Conservation (phyloP, 2,113 vertebrate genomes). For the Oncorhynchus kisutch region DNA sequence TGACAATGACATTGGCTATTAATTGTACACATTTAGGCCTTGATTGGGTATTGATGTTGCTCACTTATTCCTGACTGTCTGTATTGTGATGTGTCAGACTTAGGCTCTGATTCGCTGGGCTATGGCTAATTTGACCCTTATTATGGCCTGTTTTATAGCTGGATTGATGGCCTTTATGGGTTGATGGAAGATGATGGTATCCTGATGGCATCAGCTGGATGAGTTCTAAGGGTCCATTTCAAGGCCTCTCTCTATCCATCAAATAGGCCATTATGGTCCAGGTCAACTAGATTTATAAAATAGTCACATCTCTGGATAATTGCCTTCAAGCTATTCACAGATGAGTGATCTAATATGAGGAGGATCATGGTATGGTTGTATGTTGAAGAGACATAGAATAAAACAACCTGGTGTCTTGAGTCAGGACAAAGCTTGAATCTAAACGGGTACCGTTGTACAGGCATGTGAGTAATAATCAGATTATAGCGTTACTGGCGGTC, state of each 20-base stretch:
- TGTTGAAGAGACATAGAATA: not conserved
- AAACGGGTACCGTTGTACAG: too few relatives aligned
- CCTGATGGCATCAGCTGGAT: not conserved
- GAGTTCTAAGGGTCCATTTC: not conserved
- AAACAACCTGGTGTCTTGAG: too few relatives aligned
- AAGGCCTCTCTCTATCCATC: slow-evolving; percentile 5
- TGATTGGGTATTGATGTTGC: too few relatives aligned
- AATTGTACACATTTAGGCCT: too few relatives aligned
- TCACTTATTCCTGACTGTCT: too few relatives aligned
- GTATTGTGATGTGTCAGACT: too few relatives aligned
- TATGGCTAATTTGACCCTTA: not conserved
- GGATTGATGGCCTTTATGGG: not conserved
- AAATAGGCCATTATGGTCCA: slow-evolving; percentile 1
- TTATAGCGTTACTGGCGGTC: slow-evolving; percentile 29
- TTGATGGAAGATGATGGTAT: not conserved
- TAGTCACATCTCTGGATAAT: slow-evolving; percentile 4
- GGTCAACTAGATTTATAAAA: slow-evolving; percentile 16
- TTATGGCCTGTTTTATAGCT: not conserved
- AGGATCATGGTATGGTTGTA: slow-evolving; percentile 5
- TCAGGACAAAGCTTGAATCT: too few relatives aligned
- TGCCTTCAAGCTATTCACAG: slow-evolving; percentile 1
- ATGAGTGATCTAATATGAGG: not conserved
- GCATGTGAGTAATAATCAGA: slow-evolving; percentile 23
- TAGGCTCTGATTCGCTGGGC: not conserved
- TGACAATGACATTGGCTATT: too few relatives aligned